Evolutionary conservation across 2,113 vertebrate species (phyloP).

Genomic region (Megatriorchis doriae): DNA sequence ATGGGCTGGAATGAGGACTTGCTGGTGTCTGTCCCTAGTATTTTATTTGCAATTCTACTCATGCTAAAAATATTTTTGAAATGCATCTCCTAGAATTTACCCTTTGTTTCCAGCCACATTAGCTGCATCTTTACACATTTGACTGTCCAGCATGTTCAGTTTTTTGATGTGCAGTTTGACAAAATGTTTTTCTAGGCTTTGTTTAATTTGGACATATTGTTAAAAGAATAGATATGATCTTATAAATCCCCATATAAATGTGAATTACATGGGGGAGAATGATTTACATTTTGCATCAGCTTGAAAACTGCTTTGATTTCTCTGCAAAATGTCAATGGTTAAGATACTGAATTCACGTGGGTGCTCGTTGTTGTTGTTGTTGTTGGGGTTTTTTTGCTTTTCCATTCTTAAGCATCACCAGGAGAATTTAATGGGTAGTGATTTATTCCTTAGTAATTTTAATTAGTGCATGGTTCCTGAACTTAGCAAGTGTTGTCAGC

Average conservation of each 20-base stretch:
- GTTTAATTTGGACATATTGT: background rate
- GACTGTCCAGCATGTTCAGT: background rate
- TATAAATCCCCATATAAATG: background rate
- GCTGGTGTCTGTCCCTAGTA: background rate
- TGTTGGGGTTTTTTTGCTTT: background rate
- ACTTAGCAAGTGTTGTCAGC: background rate
- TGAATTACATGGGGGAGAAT: background rate
- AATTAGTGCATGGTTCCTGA: background rate
- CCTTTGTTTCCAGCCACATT: background rate
- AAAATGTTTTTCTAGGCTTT: background rate
- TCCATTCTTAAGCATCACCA: background rate
- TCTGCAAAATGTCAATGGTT: background rate
- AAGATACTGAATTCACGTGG: background rate
- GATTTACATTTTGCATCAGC: background rate
- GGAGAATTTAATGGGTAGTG: background rate
- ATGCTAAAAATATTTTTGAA: background rate
- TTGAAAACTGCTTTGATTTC: background rate
- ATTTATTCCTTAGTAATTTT: background rate
- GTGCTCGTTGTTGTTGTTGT: background rate
- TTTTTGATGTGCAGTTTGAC: background rate
- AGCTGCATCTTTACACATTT: background rate
- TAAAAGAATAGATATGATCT: background rate
- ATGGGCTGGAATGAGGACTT: background rate
- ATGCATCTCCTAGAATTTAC: background rate
- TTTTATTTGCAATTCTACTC: background rate